Conservation (phyloP, 2,113 vertebrate genomes). For the Semnornis frantzii region DNA sequence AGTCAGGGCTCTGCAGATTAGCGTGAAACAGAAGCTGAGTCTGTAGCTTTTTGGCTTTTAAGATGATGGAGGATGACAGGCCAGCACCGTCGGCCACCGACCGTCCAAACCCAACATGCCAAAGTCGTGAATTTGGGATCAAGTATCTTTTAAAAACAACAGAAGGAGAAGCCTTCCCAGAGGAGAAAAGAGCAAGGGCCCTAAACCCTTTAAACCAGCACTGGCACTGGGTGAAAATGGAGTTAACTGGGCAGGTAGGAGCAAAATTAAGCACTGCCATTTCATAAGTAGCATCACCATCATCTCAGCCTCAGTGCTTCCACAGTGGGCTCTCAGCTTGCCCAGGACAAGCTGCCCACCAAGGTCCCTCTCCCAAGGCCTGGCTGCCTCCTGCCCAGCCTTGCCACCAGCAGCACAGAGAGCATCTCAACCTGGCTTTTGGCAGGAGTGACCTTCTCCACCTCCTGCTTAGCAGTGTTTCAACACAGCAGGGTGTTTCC, state of each 20-base stretch:
- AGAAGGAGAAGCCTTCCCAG: not conserved
- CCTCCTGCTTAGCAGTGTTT: not conserved
- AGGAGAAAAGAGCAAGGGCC: not conserved
- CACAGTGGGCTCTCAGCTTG: not conserved
- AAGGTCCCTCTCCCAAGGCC: not conserved
- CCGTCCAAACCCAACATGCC: not conserved
- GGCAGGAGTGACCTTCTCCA: not conserved
- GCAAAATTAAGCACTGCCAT: not conserved
- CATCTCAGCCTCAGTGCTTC: not conserved
- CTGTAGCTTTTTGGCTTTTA: not conserved
- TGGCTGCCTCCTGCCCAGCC: not conserved
- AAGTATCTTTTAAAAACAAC: not conserved
- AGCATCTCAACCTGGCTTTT: not conserved
- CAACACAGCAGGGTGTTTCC: not conserved
- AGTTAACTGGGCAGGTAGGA: not conserved
- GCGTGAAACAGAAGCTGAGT: accelerated
- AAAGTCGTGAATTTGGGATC: not conserved
- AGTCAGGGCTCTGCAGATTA: not conserved
- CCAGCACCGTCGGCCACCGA: accelerated
- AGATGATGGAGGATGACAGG: not conserved
- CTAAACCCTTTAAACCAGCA: not conserved
- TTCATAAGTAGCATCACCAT: not conserved
- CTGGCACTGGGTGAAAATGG: not conserved
- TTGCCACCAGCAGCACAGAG: not conserved
- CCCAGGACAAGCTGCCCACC: not conserved